These are phyloP conservation scores for Lepidochrysops patricia DNA, from an alignment of 2,888 invertebrate species.

Conservation along the genomic window DNA sequence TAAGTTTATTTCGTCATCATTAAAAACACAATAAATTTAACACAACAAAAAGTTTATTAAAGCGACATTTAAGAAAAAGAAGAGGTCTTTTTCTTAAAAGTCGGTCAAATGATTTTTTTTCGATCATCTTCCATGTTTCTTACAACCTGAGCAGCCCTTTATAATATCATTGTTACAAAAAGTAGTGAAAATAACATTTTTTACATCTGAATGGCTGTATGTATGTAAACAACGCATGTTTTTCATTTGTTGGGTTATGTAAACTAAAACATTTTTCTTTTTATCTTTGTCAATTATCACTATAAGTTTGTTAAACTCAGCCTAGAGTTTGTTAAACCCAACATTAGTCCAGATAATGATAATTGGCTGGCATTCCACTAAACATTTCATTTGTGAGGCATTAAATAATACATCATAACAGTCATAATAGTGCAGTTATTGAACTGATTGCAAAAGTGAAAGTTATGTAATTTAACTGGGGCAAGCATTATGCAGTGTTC, in stretches of 20 bases:
- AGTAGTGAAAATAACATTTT: too few relatives aligned
- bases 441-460: background rate
- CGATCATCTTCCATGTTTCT: too few relatives aligned
- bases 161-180: too few relatives aligned
- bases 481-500: background rate
- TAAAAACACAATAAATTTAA: too few relatives aligned
- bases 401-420: background rate
- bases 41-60: conserved; percentile 11
- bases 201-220: too few relatives aligned
- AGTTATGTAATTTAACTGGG: background rate
- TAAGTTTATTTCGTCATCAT: conserved; percentile 48
- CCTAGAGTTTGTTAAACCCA: background rate
- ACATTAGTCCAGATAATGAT: background rate
- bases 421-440: background rate
- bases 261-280: background rate
- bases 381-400: background rate
- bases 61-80: too few relatives aligned
- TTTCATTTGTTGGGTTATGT: background rate
- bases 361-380: background rate
- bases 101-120: too few relatives aligned
- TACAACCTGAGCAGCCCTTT: too few relatives aligned
- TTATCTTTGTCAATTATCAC: background rate
- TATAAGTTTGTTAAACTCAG: background rate
- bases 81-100: too few relatives aligned
- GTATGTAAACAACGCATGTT: too few relatives aligned